Base-by-base conservation (phyloP, 2,888 invertebrate genomes). In the Syrista parreyssii region DNA sequence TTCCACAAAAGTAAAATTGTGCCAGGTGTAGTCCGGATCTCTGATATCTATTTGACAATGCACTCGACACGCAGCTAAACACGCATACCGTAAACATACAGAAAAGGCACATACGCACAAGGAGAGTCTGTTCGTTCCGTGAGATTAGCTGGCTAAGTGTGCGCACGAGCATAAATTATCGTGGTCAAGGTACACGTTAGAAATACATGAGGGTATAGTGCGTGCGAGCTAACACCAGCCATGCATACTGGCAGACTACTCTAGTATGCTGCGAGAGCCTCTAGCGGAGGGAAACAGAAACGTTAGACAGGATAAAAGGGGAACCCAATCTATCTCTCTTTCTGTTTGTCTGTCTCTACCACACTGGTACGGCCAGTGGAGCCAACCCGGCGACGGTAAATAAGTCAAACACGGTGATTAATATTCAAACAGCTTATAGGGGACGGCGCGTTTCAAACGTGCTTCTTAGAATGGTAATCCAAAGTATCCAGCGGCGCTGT, bases 341-440 rank as follows among this genome's bases (percentile, higher is more conserved):
- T 23, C 36, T 36, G 36, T 40, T 40, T 55, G 55, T 72, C 31
- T 23, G 12, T 34, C n/a, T 23, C 72, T 15, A 1, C 72, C 72
- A 23, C 12, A 32, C 32, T 34, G 55, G 55, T 9, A 55, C 55
- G 23, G 55, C 55, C 0, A 55, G 55, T 55, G 55, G 23, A 55
- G 55, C 74, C 11, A 34, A 74, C 30, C 74, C 73, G 40, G 12
- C 69, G 40, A 68, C 74, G 68, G 68, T 77, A 71, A 77, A 74
- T 77, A 77, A 77, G 69, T 68, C 69, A 68, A 74, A 75, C 77
- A 77, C 68, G 74, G 74, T 77, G 68, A 77, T 77, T 77, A 74
- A 69, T 75, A 77, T 74, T 77, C 74, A 75, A 77, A 77, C 77
- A 77, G 74, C 55, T 77, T 77, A 77, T n/a, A 73, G 73, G 40